Evolutionary conservation across 1,140 invertebrate genomes (phyloP).

Genomic region (Ceratoteleas bidentatus): DNA sequence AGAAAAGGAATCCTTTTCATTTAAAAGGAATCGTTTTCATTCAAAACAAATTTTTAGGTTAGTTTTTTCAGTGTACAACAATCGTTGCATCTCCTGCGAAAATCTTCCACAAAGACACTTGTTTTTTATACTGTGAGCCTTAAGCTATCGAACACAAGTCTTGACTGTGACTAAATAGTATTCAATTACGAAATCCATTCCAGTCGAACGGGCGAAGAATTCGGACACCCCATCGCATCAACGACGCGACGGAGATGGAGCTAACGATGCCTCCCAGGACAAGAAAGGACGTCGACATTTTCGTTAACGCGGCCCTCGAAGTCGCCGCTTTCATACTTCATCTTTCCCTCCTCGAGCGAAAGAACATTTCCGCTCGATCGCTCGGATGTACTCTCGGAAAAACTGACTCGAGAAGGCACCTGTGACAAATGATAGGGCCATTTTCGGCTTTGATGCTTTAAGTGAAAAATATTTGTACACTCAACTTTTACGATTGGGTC

Average conservation of each 20-base stretch:
- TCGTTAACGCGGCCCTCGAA: too few species aligned
- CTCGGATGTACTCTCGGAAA: constrained; percentile 61
- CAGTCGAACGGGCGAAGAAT: constrained; percentile 44
- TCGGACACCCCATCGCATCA: constrained; percentile 41
- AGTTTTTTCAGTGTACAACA: too few species aligned
- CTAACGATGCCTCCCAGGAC: too few species aligned
- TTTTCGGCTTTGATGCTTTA: constrained; percentile 1
- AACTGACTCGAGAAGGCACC: constrained; percentile 33
- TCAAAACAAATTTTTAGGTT: too few species aligned
- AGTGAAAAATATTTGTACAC: constrained; percentile 5
- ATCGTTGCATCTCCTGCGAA: too few species aligned
- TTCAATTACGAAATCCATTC: constrained; percentile 66
- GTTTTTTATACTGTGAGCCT: too few species aligned
- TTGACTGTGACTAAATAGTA: constrained; percentile 57
- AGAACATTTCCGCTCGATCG: constrained; percentile 67
- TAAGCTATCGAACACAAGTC: constrained; percentile 44
- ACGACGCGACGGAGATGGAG: constrained; percentile 10
- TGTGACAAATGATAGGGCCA: constrained; percentile 28
- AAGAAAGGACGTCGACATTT: too few species aligned
- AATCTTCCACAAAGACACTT: too few species aligned
- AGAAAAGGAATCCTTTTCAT: too few species aligned
- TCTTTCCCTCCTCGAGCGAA: neutral
- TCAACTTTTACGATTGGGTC: neutral
- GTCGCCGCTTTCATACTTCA: too few species aligned
- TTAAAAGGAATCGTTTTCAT: too few species aligned